phyloP scores from a whole-genome alignment of 2,113 vertebrate genomes.

The Scortum barcoo region DNA sequence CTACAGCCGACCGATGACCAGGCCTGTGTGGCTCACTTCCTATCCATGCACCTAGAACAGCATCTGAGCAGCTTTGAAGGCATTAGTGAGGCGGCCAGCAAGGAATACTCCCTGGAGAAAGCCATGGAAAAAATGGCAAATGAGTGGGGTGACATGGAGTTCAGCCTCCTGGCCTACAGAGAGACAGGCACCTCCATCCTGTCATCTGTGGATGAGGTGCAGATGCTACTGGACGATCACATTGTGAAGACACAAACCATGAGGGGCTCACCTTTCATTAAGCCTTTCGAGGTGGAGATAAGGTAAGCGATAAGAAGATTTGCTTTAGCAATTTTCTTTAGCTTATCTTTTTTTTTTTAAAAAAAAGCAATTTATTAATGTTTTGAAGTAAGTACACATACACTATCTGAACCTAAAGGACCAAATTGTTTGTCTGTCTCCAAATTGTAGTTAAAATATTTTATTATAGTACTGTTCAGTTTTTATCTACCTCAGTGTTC shows the following conservation, averaged over 20 bases:
- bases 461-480: slow-evolving; percentile 5
- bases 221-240: slow-evolving; percentile 92
- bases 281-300: slow-evolving; percentile 89
- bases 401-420: not conserved
- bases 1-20: slow-evolving; percentile 83
- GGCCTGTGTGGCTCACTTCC: slow-evolving; percentile 81
- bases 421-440: not conserved
- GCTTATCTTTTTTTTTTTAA: not conserved
- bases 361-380: not conserved
- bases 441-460: not conserved
- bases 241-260: slow-evolving; percentile 92
- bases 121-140: slow-evolving; percentile 89
- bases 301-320: slow-evolving; percentile 74
- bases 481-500: not conserved
- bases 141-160: slow-evolving; percentile 88
- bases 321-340: not conserved
- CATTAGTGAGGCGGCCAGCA: slow-evolving; percentile 89
- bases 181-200: slow-evolving; percentile 90
- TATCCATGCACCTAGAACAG: slow-evolving; percentile 86
- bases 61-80: slow-evolving; percentile 84
- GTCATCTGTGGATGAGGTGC: slow-evolving; percentile 89
- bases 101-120: slow-evolving; percentile 90
- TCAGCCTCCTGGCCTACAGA: slow-evolving; percentile 85
- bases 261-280: slow-evolving; percentile 90
- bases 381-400: not conserved